A percentile compares a stretch with the other conserved stretches of the same genome.
These are phyloP conservation scores for Penaeus japonicus DNA, from an alignment of 1,140 invertebrate genomes.

Conservation along the genomic window DNA sequence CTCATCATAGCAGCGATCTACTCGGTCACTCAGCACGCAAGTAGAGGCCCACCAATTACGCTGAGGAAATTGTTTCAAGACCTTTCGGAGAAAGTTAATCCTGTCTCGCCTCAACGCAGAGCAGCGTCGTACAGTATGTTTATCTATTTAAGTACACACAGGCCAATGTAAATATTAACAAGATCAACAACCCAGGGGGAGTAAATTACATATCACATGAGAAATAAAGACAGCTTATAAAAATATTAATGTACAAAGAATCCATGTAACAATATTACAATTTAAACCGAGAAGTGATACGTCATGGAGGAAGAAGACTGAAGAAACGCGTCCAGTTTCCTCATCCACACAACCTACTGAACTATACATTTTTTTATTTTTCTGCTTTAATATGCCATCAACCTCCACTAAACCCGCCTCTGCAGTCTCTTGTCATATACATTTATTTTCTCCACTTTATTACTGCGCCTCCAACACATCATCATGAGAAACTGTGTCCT, in stretches of 20 bases:
- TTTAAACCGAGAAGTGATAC: background rate
- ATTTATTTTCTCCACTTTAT: too few relatives aligned
- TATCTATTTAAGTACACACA: background rate
- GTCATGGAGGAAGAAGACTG: background rate
- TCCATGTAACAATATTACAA: conserved; percentile 25
- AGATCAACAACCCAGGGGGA: conserved; percentile 43
- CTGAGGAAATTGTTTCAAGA: background rate
- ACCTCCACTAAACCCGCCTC: too few relatives aligned
- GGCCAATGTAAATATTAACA: conserved; percentile 37
- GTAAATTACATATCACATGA: conserved; percentile 32
- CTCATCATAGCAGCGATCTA: too few relatives aligned
- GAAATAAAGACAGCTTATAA: conserved; percentile 42
- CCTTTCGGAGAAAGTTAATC: conserved; percentile 6
- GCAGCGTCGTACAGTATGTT: conserved; percentile 29
- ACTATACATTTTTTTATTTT: too few relatives aligned
- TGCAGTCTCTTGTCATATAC: too few relatives aligned
- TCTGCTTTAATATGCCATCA: too few relatives aligned
- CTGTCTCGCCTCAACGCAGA: conserved; percentile 14
- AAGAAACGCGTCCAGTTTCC: too few relatives aligned
- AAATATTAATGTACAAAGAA: conserved; percentile 51
- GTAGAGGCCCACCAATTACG: too few relatives aligned
- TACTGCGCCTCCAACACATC: too few relatives aligned
- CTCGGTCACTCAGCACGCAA: too few relatives aligned
- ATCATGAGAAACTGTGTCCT: too few relatives aligned
- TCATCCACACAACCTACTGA: too few relatives aligned